Evolutionary conservation across 2,797 vertebrate species (phyloP), one percentile per base, ranked within the genome.

Genomic region (Takifugu rubripes): DNA sequence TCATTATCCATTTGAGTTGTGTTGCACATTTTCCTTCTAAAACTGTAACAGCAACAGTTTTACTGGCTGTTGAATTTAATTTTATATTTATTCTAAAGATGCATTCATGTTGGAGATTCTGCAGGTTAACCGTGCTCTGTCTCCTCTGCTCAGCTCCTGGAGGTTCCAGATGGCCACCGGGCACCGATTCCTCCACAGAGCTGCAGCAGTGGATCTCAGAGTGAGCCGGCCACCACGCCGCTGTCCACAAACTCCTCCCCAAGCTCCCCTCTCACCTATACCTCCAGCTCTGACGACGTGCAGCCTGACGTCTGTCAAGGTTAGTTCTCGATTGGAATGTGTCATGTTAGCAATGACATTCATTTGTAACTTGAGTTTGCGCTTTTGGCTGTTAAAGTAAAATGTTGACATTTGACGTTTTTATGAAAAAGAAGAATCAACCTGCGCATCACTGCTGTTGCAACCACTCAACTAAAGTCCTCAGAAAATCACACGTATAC

Each of bases 121-220:
- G 5, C 3, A 0, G 10, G 8, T 14, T 56, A 29, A 61, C 55
- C 9, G 1, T 1, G 52, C 55, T 51, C 10, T 52, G 49, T 72
- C 50, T 16, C 49, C 11, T 74, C 49, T 10, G 0, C 10, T 14
- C 77, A 96, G 95, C 85, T 95, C 6, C 82, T 94, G 12, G 95
- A 96, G 44, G 83, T 95, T 40, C 95, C 95, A 2, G 94, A 97
- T 0, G 95, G 95, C 11, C 94, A 93, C 74, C 88, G 94, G 1
- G 95, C 94, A 6, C 95, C 95, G 0, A 84, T 92, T 0, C 94
- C 95, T 7, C 81, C 87, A 1, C 92, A 90, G 78, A 87, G 83
- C 61, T 70, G 85, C 82, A 90, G 87, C 57, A 90, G 77, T 26
- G 80, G 84, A 46, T 91, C 85, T 48, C 90, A 88, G 75, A 90